phyloP scores from a whole-genome alignment of 2,113 vertebrate species.

The Furnarius figulus region DNA sequence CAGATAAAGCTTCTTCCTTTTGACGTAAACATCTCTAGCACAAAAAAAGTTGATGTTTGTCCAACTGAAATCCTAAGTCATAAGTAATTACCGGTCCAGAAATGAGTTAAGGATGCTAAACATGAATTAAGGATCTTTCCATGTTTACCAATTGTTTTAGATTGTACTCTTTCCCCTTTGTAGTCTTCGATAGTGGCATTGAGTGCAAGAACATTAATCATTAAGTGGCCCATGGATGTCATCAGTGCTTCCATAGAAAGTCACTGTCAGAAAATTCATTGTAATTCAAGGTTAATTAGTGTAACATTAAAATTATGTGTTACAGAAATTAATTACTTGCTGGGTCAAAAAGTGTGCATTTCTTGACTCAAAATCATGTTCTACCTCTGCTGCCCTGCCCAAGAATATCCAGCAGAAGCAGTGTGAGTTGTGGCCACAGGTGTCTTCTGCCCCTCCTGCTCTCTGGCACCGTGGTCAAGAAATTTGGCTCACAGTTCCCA shows the following conservation, averaged over 20 bases:
- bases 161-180: neutral
- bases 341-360: slow-evolving; percentile 69
- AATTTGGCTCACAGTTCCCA: slow-evolving; percentile 62
- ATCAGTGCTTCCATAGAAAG: slow-evolving; percentile 54
- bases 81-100: neutral
- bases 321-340: slow-evolving; percentile 75
- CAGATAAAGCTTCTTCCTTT: neutral
- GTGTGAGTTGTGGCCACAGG: slow-evolving; percentile 29
- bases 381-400: neutral
- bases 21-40: neutral
- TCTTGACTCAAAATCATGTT: slow-evolving; percentile 42
- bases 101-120: neutral
- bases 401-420: neutral
- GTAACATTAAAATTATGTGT: slow-evolving; percentile 75
- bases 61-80: neutral
- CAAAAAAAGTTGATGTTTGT: neutral
- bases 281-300: slow-evolving; percentile 78
- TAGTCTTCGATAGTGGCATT: neutral
- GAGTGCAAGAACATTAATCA: slow-evolving; percentile 37
- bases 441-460: slow-evolving; percentile 22
- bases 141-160: slow-evolving; percentile 14
- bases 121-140: neutral
- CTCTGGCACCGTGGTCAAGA: slow-evolving; percentile 44
- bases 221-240: slow-evolving; percentile 29
- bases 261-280: slow-evolving; percentile 73